These are phyloP conservation scores for Tetramorium alpestre DNA, from an alignment of 1,140 invertebrate species.

Conservation along the genomic window DNA sequence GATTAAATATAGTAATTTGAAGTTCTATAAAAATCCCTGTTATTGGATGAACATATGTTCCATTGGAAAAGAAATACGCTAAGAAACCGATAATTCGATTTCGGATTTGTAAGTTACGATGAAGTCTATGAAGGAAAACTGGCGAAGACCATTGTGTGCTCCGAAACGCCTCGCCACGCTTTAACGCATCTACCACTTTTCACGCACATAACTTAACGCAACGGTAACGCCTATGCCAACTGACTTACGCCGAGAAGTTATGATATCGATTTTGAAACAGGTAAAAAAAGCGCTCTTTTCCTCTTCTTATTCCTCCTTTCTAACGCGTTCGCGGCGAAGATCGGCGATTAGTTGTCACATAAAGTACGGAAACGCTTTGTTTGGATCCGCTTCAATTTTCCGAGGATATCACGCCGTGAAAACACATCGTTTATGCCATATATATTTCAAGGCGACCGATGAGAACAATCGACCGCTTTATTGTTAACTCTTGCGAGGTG, in stretches of 20 bases:
- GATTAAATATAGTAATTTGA: neutral
- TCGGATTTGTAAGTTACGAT: conserved; percentile 61
- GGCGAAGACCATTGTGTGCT: conserved; percentile 64
- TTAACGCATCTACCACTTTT: conserved; percentile 70
- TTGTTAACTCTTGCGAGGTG: conserved; percentile 60
- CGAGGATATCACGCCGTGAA: conserved; percentile 54
- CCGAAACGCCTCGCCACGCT: conserved; percentile 69
- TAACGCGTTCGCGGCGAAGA: conserved; percentile 33
- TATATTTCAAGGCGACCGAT: conserved; percentile 60
- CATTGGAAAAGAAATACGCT: neutral
- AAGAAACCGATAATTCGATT: conserved; percentile 48
- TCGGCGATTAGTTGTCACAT: conserved; percentile 81
- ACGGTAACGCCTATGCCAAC: conserved; percentile 72
- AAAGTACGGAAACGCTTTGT: conserved; percentile 77
- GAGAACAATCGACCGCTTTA: conserved; percentile 37
- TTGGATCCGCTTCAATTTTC: conserved; percentile 73
- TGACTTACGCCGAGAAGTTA: conserved; percentile 73
- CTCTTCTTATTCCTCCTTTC: conserved; percentile 17
- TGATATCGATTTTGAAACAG: conserved; percentile 63
- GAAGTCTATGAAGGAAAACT: conserved; percentile 28
- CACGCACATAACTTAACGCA: conserved; percentile 72
- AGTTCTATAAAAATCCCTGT: neutral
- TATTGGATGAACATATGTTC: conserved; percentile 26
- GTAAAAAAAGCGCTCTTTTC: conserved; percentile 68
- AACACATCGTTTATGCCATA: conserved; percentile 76